Percentiles rank a stretch among this genome's conserved stretches.
These are phyloP conservation scores for Hyperopisus bebe DNA, from an alignment of 2,113 vertebrate genomes.

Conservation along the genomic window DNA sequence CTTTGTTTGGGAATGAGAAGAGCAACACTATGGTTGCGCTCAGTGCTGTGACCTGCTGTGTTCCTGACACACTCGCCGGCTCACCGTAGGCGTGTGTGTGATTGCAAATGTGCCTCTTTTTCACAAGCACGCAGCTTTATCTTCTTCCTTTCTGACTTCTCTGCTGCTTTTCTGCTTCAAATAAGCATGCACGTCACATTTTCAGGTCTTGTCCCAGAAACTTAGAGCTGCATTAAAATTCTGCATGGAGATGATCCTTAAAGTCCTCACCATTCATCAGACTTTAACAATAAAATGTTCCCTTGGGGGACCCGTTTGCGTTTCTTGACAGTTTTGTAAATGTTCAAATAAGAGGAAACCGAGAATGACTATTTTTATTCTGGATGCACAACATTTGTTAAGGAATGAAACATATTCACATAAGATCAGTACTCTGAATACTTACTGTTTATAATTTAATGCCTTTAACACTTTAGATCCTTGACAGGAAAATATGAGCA, in stretches of 20 bases:
- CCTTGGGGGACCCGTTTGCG: slow-evolving; percentile 9
- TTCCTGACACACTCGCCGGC: not conserved
- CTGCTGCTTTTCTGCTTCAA: not conserved
- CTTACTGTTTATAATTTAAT: slow-evolving; percentile 1
- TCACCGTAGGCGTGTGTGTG: not conserved
- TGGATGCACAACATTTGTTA: slow-evolving; percentile 4
- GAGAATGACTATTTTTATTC: not conserved
- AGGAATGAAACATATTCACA: not conserved
- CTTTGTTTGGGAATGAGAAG: slow-evolving; percentile 8
- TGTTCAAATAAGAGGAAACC: not conserved
- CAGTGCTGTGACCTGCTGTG: not conserved
- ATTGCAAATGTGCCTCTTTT: not conserved
- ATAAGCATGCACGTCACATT: not conserved
- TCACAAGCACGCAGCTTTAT: not conserved
- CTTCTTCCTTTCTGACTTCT: not conserved
- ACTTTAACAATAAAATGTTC: slow-evolving; percentile 1
- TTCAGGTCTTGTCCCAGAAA: not conserved
- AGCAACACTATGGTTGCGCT: not conserved
- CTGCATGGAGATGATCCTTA: slow-evolving; percentile 1
- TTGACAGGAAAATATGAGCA: not conserved
- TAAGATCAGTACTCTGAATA: not conserved
- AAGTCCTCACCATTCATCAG: slow-evolving; percentile 7
- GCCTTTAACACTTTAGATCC: not conserved
- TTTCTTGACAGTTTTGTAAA: slow-evolving; percentile 9
- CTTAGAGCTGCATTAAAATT: slow-evolving; percentile 15